Evolutionary conservation across 1,140 invertebrate species (phyloP), one percentile per base, ranked within the genome.

Genomic region (Drosophila grimshawi): DNA sequence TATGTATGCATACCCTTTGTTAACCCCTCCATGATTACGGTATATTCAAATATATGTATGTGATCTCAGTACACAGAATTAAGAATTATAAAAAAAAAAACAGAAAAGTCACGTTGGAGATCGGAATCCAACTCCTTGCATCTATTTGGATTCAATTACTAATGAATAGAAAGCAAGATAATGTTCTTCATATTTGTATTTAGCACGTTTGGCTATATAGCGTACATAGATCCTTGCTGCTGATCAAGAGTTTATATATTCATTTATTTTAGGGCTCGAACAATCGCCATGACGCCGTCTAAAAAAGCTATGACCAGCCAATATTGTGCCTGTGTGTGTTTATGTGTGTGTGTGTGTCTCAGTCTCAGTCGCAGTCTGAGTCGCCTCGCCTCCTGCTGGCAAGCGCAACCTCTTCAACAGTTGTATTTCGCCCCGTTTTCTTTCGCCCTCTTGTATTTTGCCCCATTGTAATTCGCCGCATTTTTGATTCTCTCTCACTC

Each of bases 401-500:
- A 60, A 60, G 57, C 57, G 57, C 57, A 43, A 43, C 43, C 57
- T 48, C 57, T 60, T 60, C 33, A 48, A 29, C 43, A 33, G n/a
- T 60, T 48, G 32, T 35, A 45, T 57, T 32, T 43, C 57, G 32
- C 43, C 6, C 35, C 43, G 19, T 8, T 59, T 5, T 10, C 6
- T 33, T 32, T 11, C 8, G 32, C 41, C 45, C 30, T 37, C 41
- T 29, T 48, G 32, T 35, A 45, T 45, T 32, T 43, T 45, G 45
- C 43, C 6, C 19, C 32, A 19, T 19, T 59, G 4, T 7, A 10
- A 11, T 32, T 11, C 8, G 32, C 41, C 45, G 29, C 19, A 51
- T 35, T n/a, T 43, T 0, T 4, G 39, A 19, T 19, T 3, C 64
- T 63, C 57, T 64, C 76, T 70, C 64, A 49, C 63, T 49, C 69